A percentile compares a stretch with the other conserved stretches of the same genome.
phyloP scores from a whole-genome alignment of 2,113 vertebrate genomes.

The Sturnira hondurensis region DNA sequence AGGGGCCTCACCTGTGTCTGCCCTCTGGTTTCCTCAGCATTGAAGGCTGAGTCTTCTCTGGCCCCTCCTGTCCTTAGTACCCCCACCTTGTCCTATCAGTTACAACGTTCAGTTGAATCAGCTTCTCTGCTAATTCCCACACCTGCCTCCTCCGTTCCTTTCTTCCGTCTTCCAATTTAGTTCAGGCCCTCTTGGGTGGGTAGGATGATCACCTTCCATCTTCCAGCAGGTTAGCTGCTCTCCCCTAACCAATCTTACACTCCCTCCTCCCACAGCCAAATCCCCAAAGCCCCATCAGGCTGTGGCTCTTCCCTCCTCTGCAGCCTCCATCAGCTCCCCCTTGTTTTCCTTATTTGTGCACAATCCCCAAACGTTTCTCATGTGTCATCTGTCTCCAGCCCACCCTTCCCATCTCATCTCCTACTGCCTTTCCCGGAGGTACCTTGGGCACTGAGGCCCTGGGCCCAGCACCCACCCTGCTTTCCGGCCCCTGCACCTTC shows the following conservation, averaged over 20 bases:
- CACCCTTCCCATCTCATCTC: not conserved
- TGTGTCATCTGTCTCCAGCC: not conserved
- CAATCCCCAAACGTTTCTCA: too few species aligned
- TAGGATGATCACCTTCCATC: not conserved
- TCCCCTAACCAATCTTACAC: not conserved
- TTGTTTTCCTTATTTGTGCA: rapidly evolving
- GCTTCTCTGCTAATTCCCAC: not conserved
- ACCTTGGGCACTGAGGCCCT: not conserved
- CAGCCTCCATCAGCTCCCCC: not conserved
- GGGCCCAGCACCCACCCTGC: rapidly evolving
- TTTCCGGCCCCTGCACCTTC: not conserved
- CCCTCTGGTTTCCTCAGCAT: not conserved
- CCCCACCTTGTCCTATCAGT: not conserved
- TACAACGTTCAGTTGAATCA: not conserved
- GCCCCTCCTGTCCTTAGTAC: not conserved
- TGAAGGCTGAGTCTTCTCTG: not conserved
- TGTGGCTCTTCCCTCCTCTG: not conserved
- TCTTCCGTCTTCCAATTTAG: not conserved
- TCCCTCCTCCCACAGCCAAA: not conserved
- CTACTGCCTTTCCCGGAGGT: not conserved
- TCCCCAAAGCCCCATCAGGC: not conserved
- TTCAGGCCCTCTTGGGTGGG: not conserved
- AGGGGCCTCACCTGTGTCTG: not conserved
- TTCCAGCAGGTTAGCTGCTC: not conserved
- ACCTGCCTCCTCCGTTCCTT: not conserved